phyloP scores from a whole-genome alignment of 2,797 vertebrate species.

The Sebastes iracundus region DNA sequence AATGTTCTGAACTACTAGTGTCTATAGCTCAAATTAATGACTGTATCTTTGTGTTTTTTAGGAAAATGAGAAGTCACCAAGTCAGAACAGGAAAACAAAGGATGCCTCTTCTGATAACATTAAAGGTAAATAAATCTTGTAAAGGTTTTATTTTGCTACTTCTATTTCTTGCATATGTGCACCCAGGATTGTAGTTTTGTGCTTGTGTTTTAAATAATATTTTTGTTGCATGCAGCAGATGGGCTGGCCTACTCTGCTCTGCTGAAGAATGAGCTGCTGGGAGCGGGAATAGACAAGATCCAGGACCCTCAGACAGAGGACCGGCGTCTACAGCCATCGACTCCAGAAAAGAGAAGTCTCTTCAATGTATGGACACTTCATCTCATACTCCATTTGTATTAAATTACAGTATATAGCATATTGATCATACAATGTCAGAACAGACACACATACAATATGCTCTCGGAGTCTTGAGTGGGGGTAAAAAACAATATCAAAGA shows the following conservation, averaged over 20 bases:
- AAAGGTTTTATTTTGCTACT: background rate
- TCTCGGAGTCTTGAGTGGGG: background rate
- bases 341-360: constrained; percentile 91
- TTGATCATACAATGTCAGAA: background rate
- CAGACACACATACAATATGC: background rate
- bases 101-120: constrained; percentile 91
- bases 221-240: constrained; percentile 71
- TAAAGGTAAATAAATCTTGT: constrained; percentile 84
- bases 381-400: background rate
- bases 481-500: background rate
- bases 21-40: background rate
- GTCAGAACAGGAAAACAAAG: constrained; percentile 94
- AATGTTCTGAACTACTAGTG: background rate
- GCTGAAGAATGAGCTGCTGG: constrained; percentile 93
- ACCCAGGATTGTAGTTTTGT: background rate
- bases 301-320: constrained; percentile 95
- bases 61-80: constrained; percentile 95
- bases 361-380: constrained; percentile 83
- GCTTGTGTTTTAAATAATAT: background rate
- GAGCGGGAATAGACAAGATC: constrained; percentile 94
- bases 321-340: constrained; percentile 90
- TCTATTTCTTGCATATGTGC: background rate
- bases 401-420: background rate
- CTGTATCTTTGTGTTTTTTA: constrained; percentile 48
- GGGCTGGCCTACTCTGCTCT: constrained; percentile 94